These are phyloP conservation scores for Anas bahamensis DNA, from an alignment of 2,797 vertebrate species.

Conservation along the genomic window DNA sequence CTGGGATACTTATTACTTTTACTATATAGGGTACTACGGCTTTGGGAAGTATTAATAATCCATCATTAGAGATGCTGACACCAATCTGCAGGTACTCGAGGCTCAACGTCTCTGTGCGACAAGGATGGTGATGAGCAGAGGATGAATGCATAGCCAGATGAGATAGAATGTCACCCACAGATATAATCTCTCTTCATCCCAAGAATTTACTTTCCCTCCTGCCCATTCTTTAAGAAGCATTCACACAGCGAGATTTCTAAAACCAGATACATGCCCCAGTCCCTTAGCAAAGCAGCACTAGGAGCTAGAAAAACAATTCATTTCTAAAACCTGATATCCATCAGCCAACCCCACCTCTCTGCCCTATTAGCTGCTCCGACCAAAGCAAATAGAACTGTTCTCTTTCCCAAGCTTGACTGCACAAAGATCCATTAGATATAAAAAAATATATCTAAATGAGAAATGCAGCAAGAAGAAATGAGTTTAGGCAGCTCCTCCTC, in stretches of 20 bases:
- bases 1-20: slow-evolving; percentile 47
- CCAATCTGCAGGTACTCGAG: not conserved
- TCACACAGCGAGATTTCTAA: not conserved
- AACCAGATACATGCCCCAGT: not conserved
- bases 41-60: slow-evolving; percentile 57
- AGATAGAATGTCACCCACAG: not conserved
- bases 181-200: not conserved
- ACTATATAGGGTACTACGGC: slow-evolving; percentile 28
- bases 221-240: slow-evolving; percentile 3
- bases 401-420: not conserved
- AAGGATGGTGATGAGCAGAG: not conserved
- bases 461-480: slow-evolving; percentile 43
- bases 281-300: not conserved
- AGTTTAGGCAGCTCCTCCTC: slow-evolving; percentile 42
- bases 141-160: not conserved
- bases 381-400: slow-evolving; percentile 4
- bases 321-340: slow-evolving; percentile 18
- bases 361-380: not conserved
- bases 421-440: slow-evolving; percentile 39
- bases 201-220: not conserved
- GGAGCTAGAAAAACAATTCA: slow-evolving; percentile 15
- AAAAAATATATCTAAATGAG: slow-evolving; percentile 47
- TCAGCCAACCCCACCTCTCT: not conserved
- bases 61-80: slow-evolving; percentile 38
- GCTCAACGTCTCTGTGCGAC: not conserved